These are phyloP conservation scores for Brachyptera risi DNA, from an alignment of 2,888 invertebrate species.

Conservation along the genomic window DNA sequence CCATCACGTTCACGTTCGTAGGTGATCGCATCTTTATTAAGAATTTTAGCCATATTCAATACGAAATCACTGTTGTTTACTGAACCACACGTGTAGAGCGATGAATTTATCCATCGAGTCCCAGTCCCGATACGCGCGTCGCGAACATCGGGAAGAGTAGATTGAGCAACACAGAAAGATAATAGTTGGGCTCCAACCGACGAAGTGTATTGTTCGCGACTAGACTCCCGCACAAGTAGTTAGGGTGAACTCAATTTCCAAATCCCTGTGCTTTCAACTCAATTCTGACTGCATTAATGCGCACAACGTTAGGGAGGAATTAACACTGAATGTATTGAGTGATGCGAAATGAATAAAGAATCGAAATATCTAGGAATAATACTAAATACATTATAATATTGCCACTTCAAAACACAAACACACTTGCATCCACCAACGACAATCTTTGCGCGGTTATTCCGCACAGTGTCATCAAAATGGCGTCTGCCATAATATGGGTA, in stretches of 20 bases:
- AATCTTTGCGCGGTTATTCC: conserved; percentile 24
- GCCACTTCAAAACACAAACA: conserved; percentile 7
- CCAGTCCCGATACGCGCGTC: conserved; percentile 37
- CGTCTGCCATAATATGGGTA: conserved; percentile 26
- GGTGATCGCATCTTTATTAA: conserved; percentile 66
- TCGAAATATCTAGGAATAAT: background rate
- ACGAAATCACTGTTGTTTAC: conserved; percentile 36
- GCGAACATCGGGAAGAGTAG: conserved; percentile 35
- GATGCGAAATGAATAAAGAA: background rate
- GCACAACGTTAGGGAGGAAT: conserved; percentile 41
- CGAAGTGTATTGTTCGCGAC: conserved; percentile 41
- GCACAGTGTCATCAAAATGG: conserved; percentile 33
- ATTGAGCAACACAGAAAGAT: conserved; percentile 41
- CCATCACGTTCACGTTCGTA: conserved; percentile 73
- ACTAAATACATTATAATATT: background rate
- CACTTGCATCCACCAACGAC: background rate
- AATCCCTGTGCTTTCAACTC: conserved; percentile 51
- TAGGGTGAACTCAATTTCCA: conserved; percentile 43
- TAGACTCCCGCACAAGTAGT: conserved; percentile 46
- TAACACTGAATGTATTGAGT: background rate
- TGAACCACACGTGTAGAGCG: conserved; percentile 45
- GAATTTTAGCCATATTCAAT: conserved; percentile 56
- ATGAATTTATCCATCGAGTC: conserved; percentile 43
- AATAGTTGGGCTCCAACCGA: conserved; percentile 41
- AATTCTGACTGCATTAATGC: conserved; percentile 48